Percentiles rank a stretch among this genome's conserved stretches.
Evolutionary conservation across 2,888 invertebrate species (phyloP).

Genomic region (Disparrhopalites patrizii): DNA sequence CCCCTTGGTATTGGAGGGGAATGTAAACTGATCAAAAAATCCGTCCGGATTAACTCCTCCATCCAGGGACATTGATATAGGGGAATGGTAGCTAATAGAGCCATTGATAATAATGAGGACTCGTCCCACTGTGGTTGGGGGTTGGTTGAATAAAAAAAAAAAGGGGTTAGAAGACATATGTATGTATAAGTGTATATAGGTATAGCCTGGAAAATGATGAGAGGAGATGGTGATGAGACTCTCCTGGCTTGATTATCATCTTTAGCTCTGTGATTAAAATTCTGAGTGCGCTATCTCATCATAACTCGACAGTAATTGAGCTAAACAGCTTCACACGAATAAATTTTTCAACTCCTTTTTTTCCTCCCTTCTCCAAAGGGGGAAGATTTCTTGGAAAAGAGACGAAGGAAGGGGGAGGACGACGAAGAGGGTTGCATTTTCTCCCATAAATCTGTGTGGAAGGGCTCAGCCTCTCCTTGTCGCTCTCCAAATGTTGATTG

Average conservation of each 20-base stretch:
- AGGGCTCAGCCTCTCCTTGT: conserved; percentile 26
- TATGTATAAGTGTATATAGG: conserved; percentile 20
- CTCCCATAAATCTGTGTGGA: conserved; percentile 40
- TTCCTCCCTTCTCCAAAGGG: too few relatives aligned
- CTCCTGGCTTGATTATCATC: conserved; percentile 25
- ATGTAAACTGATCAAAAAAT: too few relatives aligned
- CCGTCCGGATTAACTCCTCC: too few relatives aligned
- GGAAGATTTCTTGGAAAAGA: too few relatives aligned
- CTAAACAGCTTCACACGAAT: conserved; percentile 47
- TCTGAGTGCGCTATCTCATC: conserved; percentile 46
- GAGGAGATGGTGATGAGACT: conserved; percentile 19
- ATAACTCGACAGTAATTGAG: conserved; percentile 48
- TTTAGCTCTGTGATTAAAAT: conserved; percentile 41
- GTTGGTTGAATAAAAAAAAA: too few relatives aligned
- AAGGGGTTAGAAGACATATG: too few relatives aligned
- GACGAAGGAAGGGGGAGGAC: too few relatives aligned
- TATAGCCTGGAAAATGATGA: neutral
- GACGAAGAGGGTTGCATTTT: conserved; percentile 33
- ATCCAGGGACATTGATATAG: too few relatives aligned
- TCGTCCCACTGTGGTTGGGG: too few relatives aligned
- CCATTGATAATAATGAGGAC: conserved; percentile 27
- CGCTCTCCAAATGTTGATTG: conserved; percentile 34
- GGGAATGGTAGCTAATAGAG: too few relatives aligned
- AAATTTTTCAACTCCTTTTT: conserved; percentile 46
- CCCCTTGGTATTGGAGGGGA: neutral